phyloP scores from a whole-genome alignment of 2,797 vertebrate species.

The Aplochiton taeniatus region DNA sequence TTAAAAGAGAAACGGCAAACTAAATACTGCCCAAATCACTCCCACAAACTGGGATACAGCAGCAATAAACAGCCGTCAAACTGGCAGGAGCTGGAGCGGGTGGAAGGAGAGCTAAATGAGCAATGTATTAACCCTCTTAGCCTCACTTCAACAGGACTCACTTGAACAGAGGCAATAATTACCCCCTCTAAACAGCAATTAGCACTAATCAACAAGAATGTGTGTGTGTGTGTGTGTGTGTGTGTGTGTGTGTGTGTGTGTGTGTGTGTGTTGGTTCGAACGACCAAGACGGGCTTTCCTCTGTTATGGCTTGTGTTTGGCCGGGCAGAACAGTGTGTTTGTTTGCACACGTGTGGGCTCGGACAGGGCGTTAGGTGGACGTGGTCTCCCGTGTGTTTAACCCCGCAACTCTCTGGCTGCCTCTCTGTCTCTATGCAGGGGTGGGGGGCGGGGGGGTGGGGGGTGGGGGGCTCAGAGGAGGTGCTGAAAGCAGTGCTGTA shows the following conservation, averaged over 20 bases:
- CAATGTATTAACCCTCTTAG: slow-evolving; percentile 55
- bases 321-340: not conserved
- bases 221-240: not conserved
- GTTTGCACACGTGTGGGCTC: too few species aligned
- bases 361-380: too few species aligned
- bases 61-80: slow-evolving; percentile 60
- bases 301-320: not conserved
- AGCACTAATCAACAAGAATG: slow-evolving; percentile 41
- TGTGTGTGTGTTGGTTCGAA: not conserved
- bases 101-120: slow-evolving; percentile 64
- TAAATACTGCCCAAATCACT: slow-evolving; percentile 51
- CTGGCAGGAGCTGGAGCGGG: slow-evolving; percentile 55
- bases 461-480: slow-evolving; percentile 33
- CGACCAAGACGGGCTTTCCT: too few species aligned
- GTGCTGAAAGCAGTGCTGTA: slow-evolving; percentile 67
- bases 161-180: slow-evolving; percentile 54
- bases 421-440: slow-evolving; percentile 13
- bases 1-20: slow-evolving; percentile 67
- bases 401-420: too few species aligned
- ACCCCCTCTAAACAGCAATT: slow-evolving; percentile 54
- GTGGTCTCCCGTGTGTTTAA: too few species aligned
- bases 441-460: slow-evolving; percentile 4
- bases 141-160: slow-evolving; percentile 47
- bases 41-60: slow-evolving; percentile 40
- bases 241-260: not conserved